These are phyloP conservation scores for Lagria hirta DNA, from an alignment of 2,888 invertebrate genomes.

Conservation along the genomic window DNA sequence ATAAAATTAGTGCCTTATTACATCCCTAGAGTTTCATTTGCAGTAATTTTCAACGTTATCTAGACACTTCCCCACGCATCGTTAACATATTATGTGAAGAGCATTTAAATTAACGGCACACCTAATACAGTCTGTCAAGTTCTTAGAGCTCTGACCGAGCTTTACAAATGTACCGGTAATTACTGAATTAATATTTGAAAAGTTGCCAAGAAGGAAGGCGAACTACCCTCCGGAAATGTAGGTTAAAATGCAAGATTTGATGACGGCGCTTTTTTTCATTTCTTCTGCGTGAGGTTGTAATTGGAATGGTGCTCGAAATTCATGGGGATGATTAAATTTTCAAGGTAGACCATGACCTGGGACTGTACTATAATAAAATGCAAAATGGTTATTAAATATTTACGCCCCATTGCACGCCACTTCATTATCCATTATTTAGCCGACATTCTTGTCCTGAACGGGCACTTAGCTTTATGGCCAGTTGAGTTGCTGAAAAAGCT, in stretches of 20 bases:
- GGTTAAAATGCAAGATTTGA: conserved; percentile 29
- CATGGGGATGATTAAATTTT: conserved; percentile 4
- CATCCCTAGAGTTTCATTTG: conserved; percentile 35
- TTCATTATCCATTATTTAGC: conserved; percentile 8
- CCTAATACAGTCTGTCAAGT: too few relatives aligned
- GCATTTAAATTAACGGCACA: conserved; percentile 41
- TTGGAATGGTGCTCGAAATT: too few relatives aligned
- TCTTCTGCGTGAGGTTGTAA: too few relatives aligned
- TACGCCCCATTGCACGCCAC: conserved; percentile 9
- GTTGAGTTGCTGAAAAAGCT: too few relatives aligned
- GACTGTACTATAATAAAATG: conserved; percentile 5
- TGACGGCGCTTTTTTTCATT: conserved; percentile 7
- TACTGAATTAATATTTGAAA: conserved; percentile 56
- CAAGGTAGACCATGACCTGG: background rate
- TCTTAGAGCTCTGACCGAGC: conserved; percentile 15
- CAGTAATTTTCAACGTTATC: conserved; percentile 39
- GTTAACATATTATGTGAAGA: conserved; percentile 46
- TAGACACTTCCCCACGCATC: conserved; percentile 41
- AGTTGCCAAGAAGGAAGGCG: conserved; percentile 40
- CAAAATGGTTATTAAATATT: conserved; percentile 14
- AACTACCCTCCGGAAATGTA: conserved; percentile 31
- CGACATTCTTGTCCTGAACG: too few relatives aligned
- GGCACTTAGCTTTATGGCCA: too few relatives aligned
- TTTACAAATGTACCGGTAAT: conserved; percentile 47
- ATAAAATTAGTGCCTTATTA: conserved; percentile 31